phyloP scores from a whole-genome alignment of 2,113 vertebrate species.

The Microcebus griseorufus region DNA sequence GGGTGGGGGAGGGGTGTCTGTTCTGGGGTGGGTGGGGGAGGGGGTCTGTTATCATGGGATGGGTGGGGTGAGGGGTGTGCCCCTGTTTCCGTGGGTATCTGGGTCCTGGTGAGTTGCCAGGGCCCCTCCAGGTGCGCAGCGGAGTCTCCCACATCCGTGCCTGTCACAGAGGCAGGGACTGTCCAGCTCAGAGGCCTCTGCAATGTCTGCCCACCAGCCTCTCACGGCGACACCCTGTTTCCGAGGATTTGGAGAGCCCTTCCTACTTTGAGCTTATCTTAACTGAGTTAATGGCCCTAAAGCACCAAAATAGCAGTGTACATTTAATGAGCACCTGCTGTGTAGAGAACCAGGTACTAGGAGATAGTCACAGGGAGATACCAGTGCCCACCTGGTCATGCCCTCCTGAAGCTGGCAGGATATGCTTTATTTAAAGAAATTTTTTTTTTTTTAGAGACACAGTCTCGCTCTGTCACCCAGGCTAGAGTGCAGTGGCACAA shows the following conservation, averaged over 20 bases:
- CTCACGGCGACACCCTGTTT: neutral
- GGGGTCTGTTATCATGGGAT: neutral
- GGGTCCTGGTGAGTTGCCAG: neutral
- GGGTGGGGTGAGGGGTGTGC: neutral
- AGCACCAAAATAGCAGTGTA: fast-evolving
- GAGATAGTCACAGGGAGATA: neutral
- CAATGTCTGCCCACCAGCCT: fast-evolving
- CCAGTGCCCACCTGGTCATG: fast-evolving
- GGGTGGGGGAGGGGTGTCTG: too few species aligned
- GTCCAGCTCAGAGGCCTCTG: neutral
- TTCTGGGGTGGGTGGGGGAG: too few species aligned
- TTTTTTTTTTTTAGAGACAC: too few species aligned
- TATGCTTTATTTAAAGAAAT: neutral
- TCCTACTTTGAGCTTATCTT: neutral
- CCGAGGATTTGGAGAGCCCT: neutral
- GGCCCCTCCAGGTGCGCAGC: neutral
- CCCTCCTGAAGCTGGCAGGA: neutral
- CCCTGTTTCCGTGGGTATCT: neutral
- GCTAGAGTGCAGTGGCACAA: too few species aligned
- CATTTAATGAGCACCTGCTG: neutral
- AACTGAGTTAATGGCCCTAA: neutral
- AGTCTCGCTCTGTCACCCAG: too few species aligned
- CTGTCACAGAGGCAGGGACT: fast-evolving
- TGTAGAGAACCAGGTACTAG: neutral
- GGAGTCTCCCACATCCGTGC: too few species aligned